Conservation (phyloP, 1,140 invertebrate species). For the Metaphire vulgaris region DNA sequence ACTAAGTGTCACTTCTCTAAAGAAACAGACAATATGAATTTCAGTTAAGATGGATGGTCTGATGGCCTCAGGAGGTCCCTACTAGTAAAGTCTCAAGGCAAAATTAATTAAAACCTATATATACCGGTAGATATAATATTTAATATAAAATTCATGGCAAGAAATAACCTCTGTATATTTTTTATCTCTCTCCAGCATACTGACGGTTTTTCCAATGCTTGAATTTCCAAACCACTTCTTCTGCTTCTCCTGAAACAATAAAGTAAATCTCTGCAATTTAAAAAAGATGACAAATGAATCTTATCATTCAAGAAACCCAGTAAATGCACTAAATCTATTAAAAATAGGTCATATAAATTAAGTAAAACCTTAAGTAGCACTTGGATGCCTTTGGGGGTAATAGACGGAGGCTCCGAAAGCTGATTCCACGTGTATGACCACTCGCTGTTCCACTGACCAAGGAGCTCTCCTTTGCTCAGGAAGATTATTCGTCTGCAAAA, state of each 20-base stretch:
- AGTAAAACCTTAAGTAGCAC: conserved; percentile 42
- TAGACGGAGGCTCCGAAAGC: conserved; percentile 43
- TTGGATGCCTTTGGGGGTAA: conserved; percentile 43
- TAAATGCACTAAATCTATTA: not conserved
- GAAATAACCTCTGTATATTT: conserved; percentile 12
- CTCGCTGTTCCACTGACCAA: conserved; percentile 52
- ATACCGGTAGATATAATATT: not conserved
- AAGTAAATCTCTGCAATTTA: not conserved
- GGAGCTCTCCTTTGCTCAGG: conserved; percentile 52
- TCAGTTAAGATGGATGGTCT: not conserved
- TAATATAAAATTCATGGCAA: not conserved
- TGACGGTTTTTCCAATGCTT: conserved; percentile 41
- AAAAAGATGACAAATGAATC: not conserved
- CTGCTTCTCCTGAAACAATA: conserved; percentile 39
- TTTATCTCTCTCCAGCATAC: conserved; percentile 35
- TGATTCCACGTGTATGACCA: conserved; percentile 46
- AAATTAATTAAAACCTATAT: not conserved
- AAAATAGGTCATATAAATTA: not conserved
- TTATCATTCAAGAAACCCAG: no score
- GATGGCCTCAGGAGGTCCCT: not conserved
- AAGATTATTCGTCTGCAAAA: conserved; percentile 49
- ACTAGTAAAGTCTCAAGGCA: not conserved
- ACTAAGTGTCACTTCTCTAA: not conserved
- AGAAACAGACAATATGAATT: no score
- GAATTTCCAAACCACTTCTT: conserved; percentile 42